Percentiles rank a stretch among this genome's conserved stretches.
These are phyloP conservation scores for Orchesella flavescens DNA, from an alignment of 2,888 invertebrate species.

Conservation along the genomic window DNA sequence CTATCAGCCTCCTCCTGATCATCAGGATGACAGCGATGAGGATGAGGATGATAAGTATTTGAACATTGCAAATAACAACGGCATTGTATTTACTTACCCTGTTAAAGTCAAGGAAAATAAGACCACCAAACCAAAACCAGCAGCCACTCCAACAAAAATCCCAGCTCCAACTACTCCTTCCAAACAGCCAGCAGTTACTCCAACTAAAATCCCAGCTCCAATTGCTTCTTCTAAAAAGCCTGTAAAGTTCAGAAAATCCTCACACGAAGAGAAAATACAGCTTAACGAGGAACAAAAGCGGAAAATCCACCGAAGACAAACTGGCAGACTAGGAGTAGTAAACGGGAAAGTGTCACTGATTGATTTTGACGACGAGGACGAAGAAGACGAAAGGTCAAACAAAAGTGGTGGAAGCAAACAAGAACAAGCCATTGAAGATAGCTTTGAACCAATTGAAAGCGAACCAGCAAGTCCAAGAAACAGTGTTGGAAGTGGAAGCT, in stretches of 20 bases:
- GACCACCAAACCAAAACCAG: background rate
- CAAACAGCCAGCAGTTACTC: too few species aligned
- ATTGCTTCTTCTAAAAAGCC: too few species aligned
- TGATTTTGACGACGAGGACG: background rate
- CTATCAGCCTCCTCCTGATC: too few species aligned
- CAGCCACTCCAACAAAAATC: too few species aligned
- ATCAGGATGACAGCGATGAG: too few species aligned
- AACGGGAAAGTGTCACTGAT: background rate
- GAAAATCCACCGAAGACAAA: background rate
- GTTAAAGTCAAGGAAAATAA: background rate
- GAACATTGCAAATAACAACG: background rate
- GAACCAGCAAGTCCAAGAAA: background rate
- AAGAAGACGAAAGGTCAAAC: background rate
- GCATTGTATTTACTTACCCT: background rate
- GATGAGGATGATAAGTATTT: background rate
- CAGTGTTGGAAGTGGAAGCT: background rate
- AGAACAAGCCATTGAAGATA: background rate
- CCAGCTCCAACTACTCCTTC: too few species aligned
- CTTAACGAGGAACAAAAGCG: background rate
- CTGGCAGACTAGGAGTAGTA: background rate
- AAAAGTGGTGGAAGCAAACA: background rate
- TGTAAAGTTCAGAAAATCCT: background rate
- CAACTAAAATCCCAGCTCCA: too few species aligned
- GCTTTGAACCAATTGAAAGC: background rate
- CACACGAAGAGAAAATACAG: background rate